Evolutionary conservation across 2,888 invertebrate genomes (phyloP).

Genomic region (Cheilosia pagana): DNA sequence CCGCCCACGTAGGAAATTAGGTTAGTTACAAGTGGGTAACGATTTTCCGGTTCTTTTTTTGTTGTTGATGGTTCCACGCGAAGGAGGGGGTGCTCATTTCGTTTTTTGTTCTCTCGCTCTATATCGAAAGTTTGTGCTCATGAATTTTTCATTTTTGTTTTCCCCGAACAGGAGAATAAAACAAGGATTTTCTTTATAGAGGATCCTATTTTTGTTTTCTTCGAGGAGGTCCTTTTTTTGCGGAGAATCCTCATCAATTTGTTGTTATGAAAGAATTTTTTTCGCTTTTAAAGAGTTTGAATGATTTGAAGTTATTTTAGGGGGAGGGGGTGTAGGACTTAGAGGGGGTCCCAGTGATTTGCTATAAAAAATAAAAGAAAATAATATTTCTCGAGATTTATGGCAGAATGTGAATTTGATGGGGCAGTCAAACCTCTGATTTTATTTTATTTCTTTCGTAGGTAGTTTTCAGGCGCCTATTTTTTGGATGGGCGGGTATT

Average conservation of each 20-base stretch:
- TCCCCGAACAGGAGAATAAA: constrained; percentile 4
- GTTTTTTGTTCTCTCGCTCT: constrained; percentile 17
- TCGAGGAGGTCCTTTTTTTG: background rate
- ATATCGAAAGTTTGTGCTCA: constrained; percentile 66
- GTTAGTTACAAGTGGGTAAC: constrained; percentile 75
- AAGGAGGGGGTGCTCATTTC: constrained; percentile 22
- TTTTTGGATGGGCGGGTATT: too few species aligned
- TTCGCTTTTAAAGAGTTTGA: constrained; percentile 66
- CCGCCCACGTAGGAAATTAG: constrained; percentile 65
- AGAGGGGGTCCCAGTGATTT: constrained; percentile 20
- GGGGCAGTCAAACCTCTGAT: constrained; percentile 9
- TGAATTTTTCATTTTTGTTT: constrained; percentile 66
- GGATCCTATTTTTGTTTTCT: constrained; percentile 24
- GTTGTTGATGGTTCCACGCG: constrained; percentile 24
- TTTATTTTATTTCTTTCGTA: background rate
- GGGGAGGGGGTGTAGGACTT: background rate
- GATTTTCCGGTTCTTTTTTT: constrained; percentile 62
- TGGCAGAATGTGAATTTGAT: constrained; percentile 24
- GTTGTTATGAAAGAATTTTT: constrained; percentile 68
- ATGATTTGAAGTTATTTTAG: constrained; percentile 22
- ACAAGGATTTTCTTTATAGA: constrained; percentile 21
- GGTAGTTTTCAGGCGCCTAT: too few species aligned
- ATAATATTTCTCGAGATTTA: constrained; percentile 9
- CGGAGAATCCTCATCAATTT: constrained; percentile 65
- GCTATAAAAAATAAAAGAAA: background rate